Evolutionary conservation across 2,888 invertebrate genomes (phyloP).

Genomic region (Pseudoips prasinana): DNA sequence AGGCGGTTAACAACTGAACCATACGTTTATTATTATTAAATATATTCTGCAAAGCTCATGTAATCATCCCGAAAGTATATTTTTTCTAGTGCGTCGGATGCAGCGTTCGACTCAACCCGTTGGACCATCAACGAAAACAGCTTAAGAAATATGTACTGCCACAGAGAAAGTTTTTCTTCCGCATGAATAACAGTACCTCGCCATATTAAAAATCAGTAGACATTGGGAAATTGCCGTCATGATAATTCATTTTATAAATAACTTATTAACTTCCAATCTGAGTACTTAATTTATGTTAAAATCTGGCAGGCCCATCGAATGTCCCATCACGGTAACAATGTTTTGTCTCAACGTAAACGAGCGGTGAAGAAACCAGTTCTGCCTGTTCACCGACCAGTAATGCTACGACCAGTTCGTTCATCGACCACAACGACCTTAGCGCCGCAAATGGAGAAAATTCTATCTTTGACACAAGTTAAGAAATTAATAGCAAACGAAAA

Average conservation of each 20-base stretch:
- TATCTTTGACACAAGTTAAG: slow-evolving; percentile 44
- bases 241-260: too few species aligned
- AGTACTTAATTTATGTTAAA: slow-evolving; percentile 29
- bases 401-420: too few species aligned
- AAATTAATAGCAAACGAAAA: slow-evolving; percentile 40
- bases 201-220: slow-evolving; percentile 50
- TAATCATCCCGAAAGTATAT: slow-evolving; percentile 15
- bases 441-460: slow-evolving; percentile 42
- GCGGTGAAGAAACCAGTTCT: too few species aligned
- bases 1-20: too few species aligned
- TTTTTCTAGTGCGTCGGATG: slow-evolving; percentile 61
- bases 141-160: slow-evolving; percentile 55
- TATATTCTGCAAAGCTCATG: too few species aligned
- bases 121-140: slow-evolving; percentile 24
- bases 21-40: too few species aligned
- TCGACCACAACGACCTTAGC: slow-evolving; percentile 27
- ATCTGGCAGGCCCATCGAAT: slow-evolving; percentile 40
- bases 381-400: slow-evolving; percentile 4
- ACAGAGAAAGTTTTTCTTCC: slow-evolving; percentile 52
- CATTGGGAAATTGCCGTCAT: too few species aligned
- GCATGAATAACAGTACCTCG: slow-evolving; percentile 50
- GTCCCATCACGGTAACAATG: slow-evolving; percentile 7
- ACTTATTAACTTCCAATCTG: too few species aligned
- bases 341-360: slow-evolving; percentile 7
- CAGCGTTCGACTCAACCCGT: slow-evolving; percentile 24